Evolutionary conservation across 2,888 invertebrate species (phyloP).

Genomic region (Drosophila prolongata): DNA sequence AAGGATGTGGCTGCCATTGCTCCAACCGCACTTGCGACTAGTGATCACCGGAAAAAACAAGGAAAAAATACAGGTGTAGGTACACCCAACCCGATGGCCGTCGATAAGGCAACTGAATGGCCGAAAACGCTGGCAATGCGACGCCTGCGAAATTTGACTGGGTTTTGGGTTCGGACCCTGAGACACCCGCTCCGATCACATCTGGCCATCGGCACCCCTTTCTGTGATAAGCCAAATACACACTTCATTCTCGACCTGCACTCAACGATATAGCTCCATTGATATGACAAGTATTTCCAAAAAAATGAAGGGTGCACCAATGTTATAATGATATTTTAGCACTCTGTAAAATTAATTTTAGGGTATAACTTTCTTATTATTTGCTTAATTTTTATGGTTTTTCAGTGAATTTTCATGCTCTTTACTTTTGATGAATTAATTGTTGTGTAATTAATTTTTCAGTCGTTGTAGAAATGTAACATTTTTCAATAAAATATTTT

Average conservation of each 20-base stretch:
- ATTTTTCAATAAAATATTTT: too few relatives aligned
- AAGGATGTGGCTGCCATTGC: slow-evolving; percentile 6
- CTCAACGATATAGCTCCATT: too few relatives aligned
- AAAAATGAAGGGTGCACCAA: too few relatives aligned
- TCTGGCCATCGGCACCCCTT: not conserved
- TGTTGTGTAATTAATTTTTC: not conserved
- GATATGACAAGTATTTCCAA: too few relatives aligned
- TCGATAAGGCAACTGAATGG: slow-evolving; percentile 53
- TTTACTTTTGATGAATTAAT: not conserved
- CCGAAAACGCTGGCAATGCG: slow-evolving; percentile 12
- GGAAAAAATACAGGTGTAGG: not conserved
- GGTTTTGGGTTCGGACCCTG: slow-evolving; percentile 6
- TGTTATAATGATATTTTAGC: too few relatives aligned
- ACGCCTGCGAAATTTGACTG: slow-evolving; percentile 20
- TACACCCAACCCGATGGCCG: slow-evolving; percentile 43
- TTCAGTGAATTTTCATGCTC: not conserved
- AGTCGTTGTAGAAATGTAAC: not conserved
- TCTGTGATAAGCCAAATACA: slow-evolving; percentile 7
- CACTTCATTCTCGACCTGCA: not conserved
- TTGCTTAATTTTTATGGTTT: not conserved
- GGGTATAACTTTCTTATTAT: too few relatives aligned
- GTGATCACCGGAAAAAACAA: not conserved
- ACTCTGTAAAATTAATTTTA: too few relatives aligned
- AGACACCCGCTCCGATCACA: slow-evolving; percentile 11
- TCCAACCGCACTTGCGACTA: not conserved